Percentiles rank a stretch among this genome's conserved stretches.
Evolutionary conservation across 2,113 vertebrate genomes (phyloP).

Genomic region (Bubalus kerabau): DNA sequence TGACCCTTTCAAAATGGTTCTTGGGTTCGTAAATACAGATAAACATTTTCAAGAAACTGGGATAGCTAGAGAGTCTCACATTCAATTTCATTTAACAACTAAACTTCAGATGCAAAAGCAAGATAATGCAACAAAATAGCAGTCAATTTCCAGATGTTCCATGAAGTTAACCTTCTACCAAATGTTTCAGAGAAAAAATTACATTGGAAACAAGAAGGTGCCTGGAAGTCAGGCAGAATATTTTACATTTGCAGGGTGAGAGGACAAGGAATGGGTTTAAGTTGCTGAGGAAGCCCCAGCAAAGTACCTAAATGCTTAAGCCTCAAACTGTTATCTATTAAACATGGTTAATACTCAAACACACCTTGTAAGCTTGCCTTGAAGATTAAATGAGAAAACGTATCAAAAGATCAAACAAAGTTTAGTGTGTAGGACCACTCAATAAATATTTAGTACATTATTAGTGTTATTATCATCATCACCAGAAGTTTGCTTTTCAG

Average conservation of each 20-base stretch:
- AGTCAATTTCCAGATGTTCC: conserved; percentile 19
- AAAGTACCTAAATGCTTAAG: not conserved
- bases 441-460: not conserved
- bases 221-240: not conserved
- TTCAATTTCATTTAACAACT: conserved; percentile 49
- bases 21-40: not conserved
- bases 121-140: not conserved
- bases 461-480: not conserved
- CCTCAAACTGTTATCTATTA: not conserved
- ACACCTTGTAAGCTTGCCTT: not conserved
- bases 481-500: not conserved
- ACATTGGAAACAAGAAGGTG: not conserved
- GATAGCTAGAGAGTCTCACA: not conserved
- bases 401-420: not conserved
- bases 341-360: not conserved
- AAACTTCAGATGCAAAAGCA: not conserved
- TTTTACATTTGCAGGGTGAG: not conserved
- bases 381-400: not conserved
- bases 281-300: not conserved
- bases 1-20: not conserved
- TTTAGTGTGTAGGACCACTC: not conserved
- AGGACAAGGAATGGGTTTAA: not conserved
- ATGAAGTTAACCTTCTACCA: not conserved
- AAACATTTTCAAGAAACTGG: not conserved
- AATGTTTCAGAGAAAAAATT: not conserved